Evolutionary conservation across 2,113 vertebrate genomes (phyloP).

Genomic region (Cercocebus atys): DNA sequence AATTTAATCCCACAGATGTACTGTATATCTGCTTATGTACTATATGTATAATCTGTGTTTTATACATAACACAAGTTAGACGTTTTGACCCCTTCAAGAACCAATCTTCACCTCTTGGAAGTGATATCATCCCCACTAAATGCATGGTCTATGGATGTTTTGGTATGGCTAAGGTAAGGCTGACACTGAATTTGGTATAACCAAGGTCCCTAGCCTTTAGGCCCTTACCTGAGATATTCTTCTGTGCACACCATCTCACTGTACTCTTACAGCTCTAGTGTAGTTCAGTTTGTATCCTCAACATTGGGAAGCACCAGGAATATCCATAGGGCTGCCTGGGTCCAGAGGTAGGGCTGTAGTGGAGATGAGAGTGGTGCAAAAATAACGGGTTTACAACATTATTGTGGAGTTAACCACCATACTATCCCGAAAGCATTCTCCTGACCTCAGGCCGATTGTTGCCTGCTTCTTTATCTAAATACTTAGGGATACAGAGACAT

Average conservation of each 20-base stretch:
- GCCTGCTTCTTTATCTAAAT: conserved; percentile 4
- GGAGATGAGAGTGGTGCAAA: neutral
- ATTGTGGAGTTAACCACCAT: neutral
- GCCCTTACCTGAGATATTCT: neutral
- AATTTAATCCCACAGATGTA: neutral
- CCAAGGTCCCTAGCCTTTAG: neutral
- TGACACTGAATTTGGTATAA: neutral
- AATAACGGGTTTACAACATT: neutral
- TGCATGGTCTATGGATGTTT: neutral
- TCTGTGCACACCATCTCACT: neutral
- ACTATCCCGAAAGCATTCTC: neutral
- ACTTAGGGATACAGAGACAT: neutral
- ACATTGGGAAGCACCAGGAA: neutral
- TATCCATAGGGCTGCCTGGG: neutral
- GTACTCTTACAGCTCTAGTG: neutral
- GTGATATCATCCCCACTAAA: neutral
- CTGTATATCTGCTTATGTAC: neutral
- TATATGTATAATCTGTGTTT: neutral
- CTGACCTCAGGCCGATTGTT: neutral
- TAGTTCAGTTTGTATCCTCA: neutral
- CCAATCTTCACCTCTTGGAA: neutral
- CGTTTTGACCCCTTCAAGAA: neutral
- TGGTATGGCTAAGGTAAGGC: neutral
- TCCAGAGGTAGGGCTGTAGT: neutral
- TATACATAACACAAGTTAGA: neutral